A percentile compares a stretch with the other conserved stretches of the same genome.
Conservation (phyloP, 2,888 invertebrate species). For the Eueremaeus valkanovi region DNA sequence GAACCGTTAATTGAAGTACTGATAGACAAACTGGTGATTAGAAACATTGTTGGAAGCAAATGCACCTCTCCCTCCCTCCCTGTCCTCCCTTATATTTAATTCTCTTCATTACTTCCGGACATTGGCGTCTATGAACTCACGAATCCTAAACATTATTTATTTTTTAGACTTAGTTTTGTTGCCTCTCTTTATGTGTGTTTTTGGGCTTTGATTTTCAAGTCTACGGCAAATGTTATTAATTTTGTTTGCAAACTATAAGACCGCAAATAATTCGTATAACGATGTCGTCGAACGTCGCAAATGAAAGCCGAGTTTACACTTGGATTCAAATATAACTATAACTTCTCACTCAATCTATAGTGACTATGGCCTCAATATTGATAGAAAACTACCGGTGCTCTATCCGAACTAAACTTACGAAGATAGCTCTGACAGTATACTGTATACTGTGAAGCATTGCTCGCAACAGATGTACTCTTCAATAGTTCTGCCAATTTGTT, state of each 20-base stretch:
- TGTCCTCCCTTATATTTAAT: background rate
- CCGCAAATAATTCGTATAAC: constrained; percentile 29
- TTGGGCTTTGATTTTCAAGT: background rate
- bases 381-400: background rate
- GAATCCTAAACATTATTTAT: background rate
- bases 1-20: background rate
- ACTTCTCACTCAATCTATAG: background rate
- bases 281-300: constrained; percentile 22
- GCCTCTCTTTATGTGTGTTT: background rate
- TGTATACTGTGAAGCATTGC: background rate
- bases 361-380: background rate
- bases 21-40: background rate
- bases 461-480: background rate
- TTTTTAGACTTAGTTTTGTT: background rate
- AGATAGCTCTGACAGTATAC: background rate
- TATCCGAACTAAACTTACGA: no score
- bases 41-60: background rate
- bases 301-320: background rate
- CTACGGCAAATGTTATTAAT: background rate
- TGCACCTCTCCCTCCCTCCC: background rate
- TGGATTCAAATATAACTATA: background rate
- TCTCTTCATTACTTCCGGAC: constrained; percentile 20
- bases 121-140: constrained; percentile 5
- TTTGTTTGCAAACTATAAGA: constrained; percentile 30
- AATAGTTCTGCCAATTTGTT: no score